phyloP scores from a whole-genome alignment of 2,888 invertebrate species.

The Aethes cnicana region DNA sequence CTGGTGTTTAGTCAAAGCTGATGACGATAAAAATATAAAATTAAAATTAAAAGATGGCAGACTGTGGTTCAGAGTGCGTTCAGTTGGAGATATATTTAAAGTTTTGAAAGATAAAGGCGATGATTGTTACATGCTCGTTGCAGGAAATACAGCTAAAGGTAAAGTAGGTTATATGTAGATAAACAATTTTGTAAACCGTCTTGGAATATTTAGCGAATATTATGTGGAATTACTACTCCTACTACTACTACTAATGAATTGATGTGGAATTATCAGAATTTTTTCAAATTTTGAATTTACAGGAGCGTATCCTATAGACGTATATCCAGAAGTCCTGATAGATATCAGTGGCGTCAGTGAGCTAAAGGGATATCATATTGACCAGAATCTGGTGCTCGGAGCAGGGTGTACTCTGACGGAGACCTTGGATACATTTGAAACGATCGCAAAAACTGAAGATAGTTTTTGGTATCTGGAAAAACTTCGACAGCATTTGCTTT shows the following conservation, averaged over 20 bases:
- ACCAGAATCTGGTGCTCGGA: slow-evolving; percentile 79
- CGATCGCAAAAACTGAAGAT: slow-evolving; percentile 46
- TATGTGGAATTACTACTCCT: too few species aligned
- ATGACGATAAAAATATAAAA: slow-evolving; percentile 44
- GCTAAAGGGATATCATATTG: slow-evolving; percentile 68
- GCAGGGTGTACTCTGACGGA: slow-evolving; percentile 82
- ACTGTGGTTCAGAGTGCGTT: slow-evolving; percentile 79
- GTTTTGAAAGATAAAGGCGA: slow-evolving; percentile 67
- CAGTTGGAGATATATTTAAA: slow-evolving; percentile 74
- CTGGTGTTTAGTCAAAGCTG: slow-evolving; percentile 48
- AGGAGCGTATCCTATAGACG: slow-evolving; percentile 72
- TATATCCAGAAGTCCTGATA: slow-evolving; percentile 80
- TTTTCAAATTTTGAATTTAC: slow-evolving; percentile 32
- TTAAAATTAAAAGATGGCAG: slow-evolving; percentile 58
- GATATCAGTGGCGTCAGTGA: slow-evolving; percentile 84
- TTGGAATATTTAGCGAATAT: too few species aligned
- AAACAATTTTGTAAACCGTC: too few species aligned
- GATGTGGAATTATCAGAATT: background rate
- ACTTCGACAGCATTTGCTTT: slow-evolving; percentile 84
- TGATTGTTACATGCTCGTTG: slow-evolving; percentile 83
- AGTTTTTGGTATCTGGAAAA: slow-evolving; percentile 83
- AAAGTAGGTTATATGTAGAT: too few species aligned
- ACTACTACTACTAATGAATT: too few species aligned
- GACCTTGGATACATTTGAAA: slow-evolving; percentile 74
- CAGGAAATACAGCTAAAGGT: slow-evolving; percentile 89